Conservation (phyloP, 1,140 invertebrate species). For the Hydropsyche tenuis region DNA sequence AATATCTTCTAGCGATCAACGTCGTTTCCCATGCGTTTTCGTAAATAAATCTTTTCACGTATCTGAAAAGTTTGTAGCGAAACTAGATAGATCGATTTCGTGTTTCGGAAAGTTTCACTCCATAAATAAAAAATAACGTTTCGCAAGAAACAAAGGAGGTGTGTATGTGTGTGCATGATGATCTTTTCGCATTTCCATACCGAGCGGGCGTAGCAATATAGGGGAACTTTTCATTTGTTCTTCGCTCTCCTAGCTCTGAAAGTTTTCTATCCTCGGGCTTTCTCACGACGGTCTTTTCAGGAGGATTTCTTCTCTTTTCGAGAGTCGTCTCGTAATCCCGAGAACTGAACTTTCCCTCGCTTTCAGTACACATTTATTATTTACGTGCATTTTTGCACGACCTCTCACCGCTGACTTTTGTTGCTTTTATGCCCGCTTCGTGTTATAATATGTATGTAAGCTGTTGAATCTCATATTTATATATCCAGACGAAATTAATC, state of each 20-base stretch:
- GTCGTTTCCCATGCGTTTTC: no score
- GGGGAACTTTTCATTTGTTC: slow-evolving; percentile 20
- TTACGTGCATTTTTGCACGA: background rate
- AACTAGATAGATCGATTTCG: no score
- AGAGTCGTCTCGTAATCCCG: no score
- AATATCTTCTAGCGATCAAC: no score
- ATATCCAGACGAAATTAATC: background rate
- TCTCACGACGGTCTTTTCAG: no score
- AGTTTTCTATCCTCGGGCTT: slow-evolving; percentile 2
- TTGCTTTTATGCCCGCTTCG: background rate
- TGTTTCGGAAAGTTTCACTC: background rate
- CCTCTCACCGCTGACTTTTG: no score
- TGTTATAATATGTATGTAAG: background rate
- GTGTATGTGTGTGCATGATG: background rate
- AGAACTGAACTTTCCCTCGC: no score
- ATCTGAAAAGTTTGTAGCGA: no score
- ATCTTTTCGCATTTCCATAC: slow-evolving; percentile 17
- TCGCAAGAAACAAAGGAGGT: background rate
- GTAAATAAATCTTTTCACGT: no score
- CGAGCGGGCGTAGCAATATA: no score
- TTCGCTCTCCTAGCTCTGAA: background rate
- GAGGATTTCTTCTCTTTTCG: no score
- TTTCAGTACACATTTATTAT: no score
- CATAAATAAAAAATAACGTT: slow-evolving; percentile 18
- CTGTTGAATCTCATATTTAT: slow-evolving; percentile 1